Percentiles rank a stretch among this genome's conserved stretches.
phyloP scores from a whole-genome alignment of 2,113 vertebrate species.

The Puffinus mauretanicus region DNA sequence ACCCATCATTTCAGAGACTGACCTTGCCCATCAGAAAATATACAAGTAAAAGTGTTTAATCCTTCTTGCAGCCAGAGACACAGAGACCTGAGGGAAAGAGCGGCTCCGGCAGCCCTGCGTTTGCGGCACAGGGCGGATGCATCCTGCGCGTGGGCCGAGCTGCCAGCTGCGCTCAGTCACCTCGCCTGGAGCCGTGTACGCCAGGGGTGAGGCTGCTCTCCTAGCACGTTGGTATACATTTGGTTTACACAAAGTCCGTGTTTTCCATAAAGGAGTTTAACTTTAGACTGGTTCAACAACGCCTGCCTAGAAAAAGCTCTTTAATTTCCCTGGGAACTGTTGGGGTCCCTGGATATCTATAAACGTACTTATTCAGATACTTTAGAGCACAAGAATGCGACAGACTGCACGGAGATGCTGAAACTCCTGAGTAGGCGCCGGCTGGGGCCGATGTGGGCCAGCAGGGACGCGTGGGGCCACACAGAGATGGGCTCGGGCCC shows the following conservation, averaged over 20 bases:
- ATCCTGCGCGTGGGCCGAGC: not conserved
- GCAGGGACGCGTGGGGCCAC: rapidly evolving
- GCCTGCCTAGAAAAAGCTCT: not conserved
- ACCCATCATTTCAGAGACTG: not conserved
- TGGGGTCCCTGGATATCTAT: not conserved
- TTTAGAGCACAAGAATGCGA: not conserved
- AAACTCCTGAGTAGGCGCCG: not conserved
- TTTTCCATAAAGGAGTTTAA: not conserved
- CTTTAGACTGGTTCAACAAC: not conserved
- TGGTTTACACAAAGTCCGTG: not conserved
- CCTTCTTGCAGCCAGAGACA: not conserved
- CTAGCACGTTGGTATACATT: not conserved
- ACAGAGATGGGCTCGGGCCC: not conserved
- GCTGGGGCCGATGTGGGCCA: not conserved
- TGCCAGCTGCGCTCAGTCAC: not conserved
- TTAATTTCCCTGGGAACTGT: not conserved
- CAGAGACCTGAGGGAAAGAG: not conserved
- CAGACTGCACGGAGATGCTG: not conserved
- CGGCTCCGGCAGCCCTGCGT: not conserved
- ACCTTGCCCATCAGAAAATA: constrained; percentile 13
- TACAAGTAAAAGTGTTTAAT: not conserved
- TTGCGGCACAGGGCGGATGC: rapidly evolving
- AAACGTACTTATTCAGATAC: not conserved
- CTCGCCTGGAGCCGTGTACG: rapidly evolving
- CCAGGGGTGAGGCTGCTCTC: not conserved